phyloP scores from a whole-genome alignment of 2,113 vertebrate species.

The Oreochromis niloticus region DNA sequence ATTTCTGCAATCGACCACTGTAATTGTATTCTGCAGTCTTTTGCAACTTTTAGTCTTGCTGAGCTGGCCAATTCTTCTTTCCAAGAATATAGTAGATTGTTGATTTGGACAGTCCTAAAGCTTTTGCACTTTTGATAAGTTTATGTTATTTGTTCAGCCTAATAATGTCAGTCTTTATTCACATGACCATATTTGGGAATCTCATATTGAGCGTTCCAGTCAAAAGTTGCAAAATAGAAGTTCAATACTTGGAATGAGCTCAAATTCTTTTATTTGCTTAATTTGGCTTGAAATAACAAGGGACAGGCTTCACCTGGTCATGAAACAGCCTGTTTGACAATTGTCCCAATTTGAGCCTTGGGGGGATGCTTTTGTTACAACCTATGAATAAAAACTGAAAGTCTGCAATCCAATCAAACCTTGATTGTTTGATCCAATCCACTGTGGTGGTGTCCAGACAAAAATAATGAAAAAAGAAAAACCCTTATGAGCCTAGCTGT shows the following conservation, averaged over 20 bases:
- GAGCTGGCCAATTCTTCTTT: not conserved
- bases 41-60: not conserved
- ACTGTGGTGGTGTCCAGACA: not conserved
- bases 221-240: not conserved
- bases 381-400: not conserved
- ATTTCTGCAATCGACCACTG: not conserved
- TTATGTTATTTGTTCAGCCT: not conserved
- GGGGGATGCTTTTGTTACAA: not conserved
- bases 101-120: not conserved
- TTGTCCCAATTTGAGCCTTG: not conserved
- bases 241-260: not conserved
- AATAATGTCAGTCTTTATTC: not conserved
- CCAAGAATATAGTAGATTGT: rapidly evolving
- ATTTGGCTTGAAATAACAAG: not conserved
- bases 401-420: not conserved
- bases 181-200: too few species aligned
- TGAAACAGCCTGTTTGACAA: not conserved
- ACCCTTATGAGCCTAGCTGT: not conserved
- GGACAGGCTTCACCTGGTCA: not conserved
- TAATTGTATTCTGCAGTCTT: not conserved
- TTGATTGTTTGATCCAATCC: not conserved
- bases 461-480: not conserved
- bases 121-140: not conserved
- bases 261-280: not conserved
- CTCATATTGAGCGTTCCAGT: not conserved